A percentile compares a stretch with the other conserved stretches of the same genome.
Conservation (phyloP, 2,888 invertebrate genomes). For the Apotomis betuletana region DNA sequence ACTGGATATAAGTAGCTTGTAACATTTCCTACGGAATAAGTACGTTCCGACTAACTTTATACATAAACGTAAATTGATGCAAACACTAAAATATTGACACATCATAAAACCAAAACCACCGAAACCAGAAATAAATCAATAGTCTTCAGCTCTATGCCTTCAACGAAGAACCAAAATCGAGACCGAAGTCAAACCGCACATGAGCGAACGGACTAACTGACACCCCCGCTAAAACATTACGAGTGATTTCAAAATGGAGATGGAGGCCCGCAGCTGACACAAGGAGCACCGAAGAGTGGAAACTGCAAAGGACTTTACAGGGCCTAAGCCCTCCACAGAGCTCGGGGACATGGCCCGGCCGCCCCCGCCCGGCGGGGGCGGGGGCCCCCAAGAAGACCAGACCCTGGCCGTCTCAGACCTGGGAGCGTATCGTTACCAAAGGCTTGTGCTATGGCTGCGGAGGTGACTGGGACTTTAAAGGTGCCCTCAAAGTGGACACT, state of each 20-base stretch:
- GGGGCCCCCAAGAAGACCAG: slow-evolving; percentile 51
- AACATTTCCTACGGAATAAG: too few relatives aligned
- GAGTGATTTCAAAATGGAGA: slow-evolving; percentile 82
- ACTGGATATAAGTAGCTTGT: too few relatives aligned
- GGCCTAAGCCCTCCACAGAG: slow-evolving; percentile 58
- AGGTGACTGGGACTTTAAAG: slow-evolving; percentile 75
- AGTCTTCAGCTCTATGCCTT: slow-evolving; percentile 23
- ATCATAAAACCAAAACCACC: slow-evolving; percentile 48
- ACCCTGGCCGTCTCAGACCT: slow-evolving; percentile 47
- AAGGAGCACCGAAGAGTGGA: slow-evolving; percentile 73
- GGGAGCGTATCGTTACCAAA: slow-evolving; percentile 71
- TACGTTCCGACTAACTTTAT: too few relatives aligned
- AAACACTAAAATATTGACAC: slow-evolving; percentile 54
- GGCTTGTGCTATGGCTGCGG: slow-evolving; percentile 77
- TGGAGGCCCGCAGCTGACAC: slow-evolving; percentile 77
- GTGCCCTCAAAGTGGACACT: slow-evolving; percentile 73
- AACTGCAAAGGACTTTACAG: slow-evolving; percentile 70
- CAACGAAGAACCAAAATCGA: slow-evolving; percentile 39
- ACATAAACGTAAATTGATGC: too few relatives aligned
- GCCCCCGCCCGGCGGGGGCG: slow-evolving; percentile 72
- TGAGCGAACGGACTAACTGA: slow-evolving; percentile 59
- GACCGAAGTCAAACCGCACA: slow-evolving; percentile 49
- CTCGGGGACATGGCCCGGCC: slow-evolving; percentile 79
- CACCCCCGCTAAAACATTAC: slow-evolving; percentile 62
- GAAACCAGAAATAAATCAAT: slow-evolving; percentile 10